Base-by-base conservation (phyloP, 2,888 invertebrate species). In the Clanis bilineata region DNA sequence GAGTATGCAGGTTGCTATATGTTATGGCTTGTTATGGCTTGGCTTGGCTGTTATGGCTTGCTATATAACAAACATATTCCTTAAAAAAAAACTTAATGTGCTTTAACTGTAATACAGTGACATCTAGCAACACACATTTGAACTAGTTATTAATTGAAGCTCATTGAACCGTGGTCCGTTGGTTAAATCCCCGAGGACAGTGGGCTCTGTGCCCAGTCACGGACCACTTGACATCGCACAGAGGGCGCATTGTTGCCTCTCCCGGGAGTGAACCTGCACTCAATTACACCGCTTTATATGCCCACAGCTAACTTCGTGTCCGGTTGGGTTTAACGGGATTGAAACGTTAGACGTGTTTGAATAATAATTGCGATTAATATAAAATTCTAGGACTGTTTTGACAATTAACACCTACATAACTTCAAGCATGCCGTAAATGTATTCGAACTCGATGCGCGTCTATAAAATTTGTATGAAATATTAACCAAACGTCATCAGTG, bases 221-320 rank as follows among this genome's bases (percentile, higher is more conserved):
- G 32, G 51, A 18, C 45, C 28, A 32, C 51, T 51, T 32, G 51
- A 21, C 15, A 54, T 54, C 57, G 58, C 71, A 67, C 65, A 70
- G 59, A 68, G 71, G 64, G 64, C 68, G 59, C 68, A 61, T 73
- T 73, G 75, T 72, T 57, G 56, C 43, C 59, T 21, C 51, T 47
- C 51, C 28, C 28, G 32, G 21, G 51, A 47, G 15, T 2, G 18
- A 28, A 51, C 51, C 63, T 47, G 55, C 57, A 44, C 51, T 51
- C 28, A 51, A 51, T 51, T 28, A 10, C 28, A 28, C 32, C 51
- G 32, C 32, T 32, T 18, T 39, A 6, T 18, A 9, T 60, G 45
- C 41, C 3, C 7, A 32, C n/a, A 41, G 10, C 55, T 5, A 23
- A 18, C 28, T 28, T 32, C 18, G 51, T 28, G 5, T 51, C 51